These are phyloP conservation scores for Cyphomyrmex costatus DNA, from an alignment of 1,140 invertebrate species.

Conservation along the genomic window DNA sequence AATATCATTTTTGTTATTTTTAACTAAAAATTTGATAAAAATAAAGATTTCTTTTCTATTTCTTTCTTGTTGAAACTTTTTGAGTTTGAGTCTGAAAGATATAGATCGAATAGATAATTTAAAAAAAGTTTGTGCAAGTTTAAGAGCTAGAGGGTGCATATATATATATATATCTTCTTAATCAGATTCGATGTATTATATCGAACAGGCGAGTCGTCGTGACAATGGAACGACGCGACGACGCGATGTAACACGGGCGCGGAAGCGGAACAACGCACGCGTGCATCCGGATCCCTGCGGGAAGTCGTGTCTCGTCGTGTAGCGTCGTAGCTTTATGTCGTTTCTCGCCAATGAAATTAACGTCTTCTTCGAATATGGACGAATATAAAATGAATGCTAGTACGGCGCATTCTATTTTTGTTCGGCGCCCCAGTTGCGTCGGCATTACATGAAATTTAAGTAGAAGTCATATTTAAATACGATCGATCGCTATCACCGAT, in stretches of 20 bases:
- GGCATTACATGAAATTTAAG: conserved; percentile 61
- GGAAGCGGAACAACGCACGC: conserved; percentile 17
- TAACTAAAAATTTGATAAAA: too few relatives aligned
- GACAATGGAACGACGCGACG: neutral
- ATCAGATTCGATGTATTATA: conserved; percentile 22
- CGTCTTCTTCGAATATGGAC: conserved; percentile 31
- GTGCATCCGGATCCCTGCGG: conserved; percentile 43
- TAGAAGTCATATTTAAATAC: conserved; percentile 61
- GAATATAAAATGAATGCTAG: conserved; percentile 25
- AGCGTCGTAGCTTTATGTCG: conserved; percentile 4
- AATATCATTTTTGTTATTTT: too few relatives aligned
- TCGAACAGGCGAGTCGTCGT: conserved; percentile 1
- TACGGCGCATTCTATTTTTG: conserved; percentile 57
- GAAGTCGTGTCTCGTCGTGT: conserved; percentile 35
- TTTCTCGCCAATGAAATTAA: conserved; percentile 34
- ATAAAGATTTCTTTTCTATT: neutral
- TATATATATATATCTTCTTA: conserved; percentile 26
- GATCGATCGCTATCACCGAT: conserved; percentile 55
- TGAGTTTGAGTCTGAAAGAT: neutral
- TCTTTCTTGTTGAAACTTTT: neutral
- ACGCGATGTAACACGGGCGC: neutral
- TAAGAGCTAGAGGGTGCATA: neutral
- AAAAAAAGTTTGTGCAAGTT: conserved; percentile 4
- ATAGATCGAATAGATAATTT: conserved; percentile 1
- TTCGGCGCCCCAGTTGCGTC: conserved; percentile 49